Evolutionary conservation across 2,888 invertebrate species (phyloP).

Genomic region (Pardosa pseudoannulata): DNA sequence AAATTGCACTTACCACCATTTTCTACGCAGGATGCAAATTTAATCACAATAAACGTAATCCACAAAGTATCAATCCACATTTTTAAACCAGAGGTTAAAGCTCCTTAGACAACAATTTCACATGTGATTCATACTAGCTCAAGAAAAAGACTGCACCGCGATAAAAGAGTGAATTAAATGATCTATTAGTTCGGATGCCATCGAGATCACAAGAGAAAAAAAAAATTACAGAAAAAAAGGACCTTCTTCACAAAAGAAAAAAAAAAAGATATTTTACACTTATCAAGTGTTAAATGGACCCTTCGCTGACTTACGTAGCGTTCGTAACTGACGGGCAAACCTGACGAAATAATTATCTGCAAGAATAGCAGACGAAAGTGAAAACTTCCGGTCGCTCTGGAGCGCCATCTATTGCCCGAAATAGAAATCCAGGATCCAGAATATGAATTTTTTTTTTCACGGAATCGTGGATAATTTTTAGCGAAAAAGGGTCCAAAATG

Average conservation of each 20-base stretch:
- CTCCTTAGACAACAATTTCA: neutral
- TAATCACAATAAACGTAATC: neutral
- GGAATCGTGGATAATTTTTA: neutral
- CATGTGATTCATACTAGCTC: neutral
- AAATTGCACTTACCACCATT: constrained; percentile 7
- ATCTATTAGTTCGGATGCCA: constrained; percentile 1
- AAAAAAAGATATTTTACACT: constrained; percentile 12
- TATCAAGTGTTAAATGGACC: constrained; percentile 10
- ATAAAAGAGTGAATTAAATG: neutral
- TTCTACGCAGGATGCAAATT: neutral
- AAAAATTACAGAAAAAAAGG: neutral
- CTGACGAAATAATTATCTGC: constrained; percentile 12
- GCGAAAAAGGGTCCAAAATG: neutral
- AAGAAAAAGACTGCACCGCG: neutral
- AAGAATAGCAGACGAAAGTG: constrained; percentile 1
- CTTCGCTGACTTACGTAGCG: neutral
- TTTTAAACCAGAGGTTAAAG: neutral
- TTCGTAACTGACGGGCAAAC: neutral
- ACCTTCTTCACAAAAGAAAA: neutral
- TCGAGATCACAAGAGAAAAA: neutral
- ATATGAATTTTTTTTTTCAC: neutral
- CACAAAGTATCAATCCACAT: neutral
- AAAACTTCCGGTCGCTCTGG: neutral
- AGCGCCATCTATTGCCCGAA: neutral
- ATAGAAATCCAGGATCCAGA: neutral